Evolutionary conservation across 2,888 invertebrate genomes (phyloP).

Genomic region (Mystacides longicornis): DNA sequence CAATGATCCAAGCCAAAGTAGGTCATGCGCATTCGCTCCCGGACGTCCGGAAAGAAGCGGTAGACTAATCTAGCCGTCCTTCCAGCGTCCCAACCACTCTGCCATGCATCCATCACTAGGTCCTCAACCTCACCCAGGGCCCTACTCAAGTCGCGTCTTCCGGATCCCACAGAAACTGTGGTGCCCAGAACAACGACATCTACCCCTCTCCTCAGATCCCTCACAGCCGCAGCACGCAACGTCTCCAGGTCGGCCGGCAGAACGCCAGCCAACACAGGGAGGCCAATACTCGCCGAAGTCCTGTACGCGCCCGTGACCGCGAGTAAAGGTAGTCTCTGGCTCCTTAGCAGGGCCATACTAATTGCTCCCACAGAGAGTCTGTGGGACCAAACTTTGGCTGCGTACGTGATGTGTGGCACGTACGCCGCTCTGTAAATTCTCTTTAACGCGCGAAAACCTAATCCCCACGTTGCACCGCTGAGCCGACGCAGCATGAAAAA

Average conservation of each 20-base stretch:
- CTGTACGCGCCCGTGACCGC: too few species aligned
- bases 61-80: too few species aligned
- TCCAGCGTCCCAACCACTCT: too few species aligned
- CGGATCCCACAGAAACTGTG: too few species aligned
- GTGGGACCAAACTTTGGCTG: constrained; percentile 31
- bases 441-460: constrained; percentile 5
- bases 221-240: constrained; percentile 33
- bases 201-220: constrained; percentile 28
- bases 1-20: too few species aligned
- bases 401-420: constrained; percentile 32
- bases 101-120: too few species aligned
- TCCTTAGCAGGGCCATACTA: constrained; percentile 30
- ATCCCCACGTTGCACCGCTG: neutral
- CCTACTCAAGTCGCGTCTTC: too few species aligned
- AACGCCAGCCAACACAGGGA: constrained; percentile 30
- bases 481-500: too few species aligned
- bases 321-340: constrained; percentile 34
- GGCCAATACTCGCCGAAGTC: too few species aligned
- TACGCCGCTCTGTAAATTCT: constrained; percentile 33
- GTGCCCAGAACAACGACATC: neutral
- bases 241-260: constrained; percentile 36
- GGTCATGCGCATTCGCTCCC: too few species aligned
- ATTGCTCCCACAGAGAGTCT: constrained; percentile 30
- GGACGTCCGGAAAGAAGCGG: too few species aligned
- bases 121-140: too few species aligned